A percentile compares a stretch with the other conserved stretches of the same genome.
These are phyloP conservation scores for Artibeus lituratus DNA, from an alignment of 2,797 vertebrate species.

Conservation along the genomic window DNA sequence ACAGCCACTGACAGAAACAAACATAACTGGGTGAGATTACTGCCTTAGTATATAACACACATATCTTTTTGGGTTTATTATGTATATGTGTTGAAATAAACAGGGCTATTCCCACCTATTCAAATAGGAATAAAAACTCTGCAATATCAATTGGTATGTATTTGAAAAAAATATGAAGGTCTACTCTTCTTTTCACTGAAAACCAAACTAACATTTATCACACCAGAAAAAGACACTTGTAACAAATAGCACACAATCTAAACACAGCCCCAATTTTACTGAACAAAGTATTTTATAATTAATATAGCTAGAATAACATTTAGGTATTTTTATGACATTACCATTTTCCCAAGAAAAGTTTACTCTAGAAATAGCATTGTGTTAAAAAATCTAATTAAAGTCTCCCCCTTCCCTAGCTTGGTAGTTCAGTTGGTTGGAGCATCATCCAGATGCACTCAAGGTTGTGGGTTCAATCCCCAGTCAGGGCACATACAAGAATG, in stretches of 20 bases:
- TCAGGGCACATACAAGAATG: not conserved
- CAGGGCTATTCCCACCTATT: not conserved
- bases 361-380: not conserved
- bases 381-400: not conserved
- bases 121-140: not conserved
- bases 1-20: not conserved
- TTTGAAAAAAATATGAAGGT: not conserved
- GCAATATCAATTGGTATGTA: not conserved
- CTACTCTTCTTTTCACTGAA: not conserved
- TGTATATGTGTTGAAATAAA: not conserved
- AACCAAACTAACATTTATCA: not conserved
- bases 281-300: not conserved
- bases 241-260: not conserved
- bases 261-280: not conserved
- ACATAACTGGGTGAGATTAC: not conserved
- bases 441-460: not conserved
- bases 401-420: not conserved
- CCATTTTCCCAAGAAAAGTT: conserved; percentile 1
- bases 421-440: not conserved
- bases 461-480: not conserved
- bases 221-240: not conserved
- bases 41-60: not conserved
- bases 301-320: not conserved
- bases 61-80: conserved; percentile 19
- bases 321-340: not conserved